Conservation (phyloP, 2,888 invertebrate species). For the Clostera curtula region DNA sequence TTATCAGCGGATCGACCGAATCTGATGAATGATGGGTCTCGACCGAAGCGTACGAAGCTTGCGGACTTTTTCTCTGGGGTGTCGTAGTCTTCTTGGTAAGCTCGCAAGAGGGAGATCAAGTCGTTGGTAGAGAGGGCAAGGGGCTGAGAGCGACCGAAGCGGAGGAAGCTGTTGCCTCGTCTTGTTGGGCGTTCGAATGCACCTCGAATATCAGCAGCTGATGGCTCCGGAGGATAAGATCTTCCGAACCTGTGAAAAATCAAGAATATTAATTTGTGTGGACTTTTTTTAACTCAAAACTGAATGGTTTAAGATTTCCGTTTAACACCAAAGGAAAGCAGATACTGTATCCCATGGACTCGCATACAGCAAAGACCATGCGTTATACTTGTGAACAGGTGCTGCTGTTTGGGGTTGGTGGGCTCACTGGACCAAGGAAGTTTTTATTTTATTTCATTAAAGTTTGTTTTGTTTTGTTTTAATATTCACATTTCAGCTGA, state of each 20-base stretch:
- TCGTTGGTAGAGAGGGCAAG: slow-evolving; percentile 51
- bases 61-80: slow-evolving; percentile 44
- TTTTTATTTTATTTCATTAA: too few relatives aligned
- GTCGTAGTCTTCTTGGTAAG: slow-evolving; percentile 57
- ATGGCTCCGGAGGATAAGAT: slow-evolving; percentile 55
- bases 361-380: too few relatives aligned
- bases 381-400: too few relatives aligned
- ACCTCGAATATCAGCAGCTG: slow-evolving; percentile 56
- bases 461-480: too few relatives aligned
- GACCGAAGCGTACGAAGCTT: slow-evolving; percentile 55
- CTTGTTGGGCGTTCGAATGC: slow-evolving; percentile 43
- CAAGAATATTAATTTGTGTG: neutral
- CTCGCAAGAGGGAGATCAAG: slow-evolving; percentile 45
- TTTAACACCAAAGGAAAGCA: too few relatives aligned
- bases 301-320: too few relatives aligned
- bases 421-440: too few relatives aligned
- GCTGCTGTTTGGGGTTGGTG: too few relatives aligned
- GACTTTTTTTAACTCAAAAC: too few relatives aligned
- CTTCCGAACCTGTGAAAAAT: slow-evolving; percentile 50
- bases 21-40: slow-evolving; percentile 64
- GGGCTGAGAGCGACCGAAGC: slow-evolving; percentile 59
- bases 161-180: slow-evolving; percentile 56
- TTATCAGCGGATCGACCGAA: slow-evolving; percentile 61
- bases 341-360: too few relatives aligned
- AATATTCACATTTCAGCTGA: too few relatives aligned